phyloP scores from a whole-genome alignment of 2,113 vertebrate species.

The Gorsachius goisagi region DNA sequence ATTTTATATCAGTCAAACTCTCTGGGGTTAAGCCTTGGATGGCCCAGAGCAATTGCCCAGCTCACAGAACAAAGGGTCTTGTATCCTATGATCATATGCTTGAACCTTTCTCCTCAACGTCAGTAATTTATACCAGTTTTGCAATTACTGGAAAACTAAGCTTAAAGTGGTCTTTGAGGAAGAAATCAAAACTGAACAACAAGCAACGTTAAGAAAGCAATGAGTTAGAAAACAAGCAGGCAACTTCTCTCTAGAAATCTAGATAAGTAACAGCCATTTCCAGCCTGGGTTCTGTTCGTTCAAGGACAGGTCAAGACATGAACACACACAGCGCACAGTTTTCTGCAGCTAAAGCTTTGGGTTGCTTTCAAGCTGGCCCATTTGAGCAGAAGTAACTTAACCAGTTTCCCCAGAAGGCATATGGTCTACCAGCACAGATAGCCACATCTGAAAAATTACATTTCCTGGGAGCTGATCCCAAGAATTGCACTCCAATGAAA shows the following conservation, averaged over 20 bases:
- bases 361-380: not conserved
- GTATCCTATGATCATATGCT: conserved; percentile 1
- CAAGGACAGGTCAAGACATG: not conserved
- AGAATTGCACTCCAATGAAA: not conserved
- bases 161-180: not conserved
- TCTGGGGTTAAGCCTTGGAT: not conserved
- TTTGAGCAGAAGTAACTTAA: not conserved
- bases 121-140: not conserved
- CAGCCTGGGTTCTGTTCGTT: not conserved
- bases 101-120: not conserved
- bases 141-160: not conserved
- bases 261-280: not conserved
- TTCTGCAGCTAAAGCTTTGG: not conserved
- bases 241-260: not conserved
- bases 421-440: not conserved
- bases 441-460: not conserved
- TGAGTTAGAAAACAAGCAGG: not conserved
- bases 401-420: not conserved
- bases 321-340: not conserved
- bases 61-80: not conserved
- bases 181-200: not conserved
- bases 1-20: not conserved
- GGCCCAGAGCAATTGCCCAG: not conserved
- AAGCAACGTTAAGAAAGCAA: not conserved
- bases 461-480: not conserved